These are phyloP conservation scores for Brachionus angularis DNA, from an alignment of 1,140 invertebrate species.

Conservation along the genomic window DNA sequence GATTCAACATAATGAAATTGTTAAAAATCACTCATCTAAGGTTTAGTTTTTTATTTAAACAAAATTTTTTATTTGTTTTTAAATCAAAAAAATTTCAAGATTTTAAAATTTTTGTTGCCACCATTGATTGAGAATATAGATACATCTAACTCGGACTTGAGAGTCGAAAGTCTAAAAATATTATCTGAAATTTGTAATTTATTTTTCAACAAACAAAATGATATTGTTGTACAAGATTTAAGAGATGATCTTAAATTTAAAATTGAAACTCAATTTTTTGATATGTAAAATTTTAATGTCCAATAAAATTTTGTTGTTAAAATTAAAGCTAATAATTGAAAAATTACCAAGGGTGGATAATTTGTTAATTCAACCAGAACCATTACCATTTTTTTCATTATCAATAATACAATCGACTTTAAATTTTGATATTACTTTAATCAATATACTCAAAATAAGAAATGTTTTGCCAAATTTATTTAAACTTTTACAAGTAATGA, in stretches of 20 bases:
- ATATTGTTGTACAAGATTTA: background rate
- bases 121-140: constrained; percentile 18
- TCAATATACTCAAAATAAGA: constrained; percentile 29
- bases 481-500: constrained; percentile 27
- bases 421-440: constrained; percentile 40
- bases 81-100: background rate
- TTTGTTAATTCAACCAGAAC: constrained; percentile 26
- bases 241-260: constrained; percentile 16
- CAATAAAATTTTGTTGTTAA: background rate
- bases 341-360: background rate
- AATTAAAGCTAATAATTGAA: no score
- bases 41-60: background rate
- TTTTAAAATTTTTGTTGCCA: background rate
- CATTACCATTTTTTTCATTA: constrained; percentile 26
- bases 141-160: constrained; percentile 2
- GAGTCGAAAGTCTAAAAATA: constrained; percentile 15
- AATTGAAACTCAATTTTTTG: constrained; percentile 32
- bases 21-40: background rate
- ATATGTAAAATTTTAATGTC: constrained; percentile 6
- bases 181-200: background rate
- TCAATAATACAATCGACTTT: constrained; percentile 1
- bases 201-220: background rate
- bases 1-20: constrained; percentile 16
- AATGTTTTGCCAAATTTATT: constrained; percentile 1
- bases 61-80: background rate